These are phyloP conservation scores for Pissodes strobi DNA, from an alignment of 1,140 invertebrate species.

Conservation along the genomic window DNA sequence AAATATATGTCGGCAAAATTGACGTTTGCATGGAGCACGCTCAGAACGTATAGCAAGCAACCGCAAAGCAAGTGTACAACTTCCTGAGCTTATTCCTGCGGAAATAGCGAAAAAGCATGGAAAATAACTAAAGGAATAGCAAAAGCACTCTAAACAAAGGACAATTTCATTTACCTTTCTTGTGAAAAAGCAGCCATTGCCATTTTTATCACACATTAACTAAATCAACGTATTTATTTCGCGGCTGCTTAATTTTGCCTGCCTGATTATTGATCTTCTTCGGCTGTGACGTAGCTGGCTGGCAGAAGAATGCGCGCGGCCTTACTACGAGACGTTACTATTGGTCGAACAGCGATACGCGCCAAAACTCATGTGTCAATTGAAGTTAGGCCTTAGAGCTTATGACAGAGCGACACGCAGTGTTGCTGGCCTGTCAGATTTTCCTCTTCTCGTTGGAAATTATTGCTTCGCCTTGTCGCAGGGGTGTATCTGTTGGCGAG, in stretches of 20 bases:
- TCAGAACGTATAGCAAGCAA: constrained; percentile 7
- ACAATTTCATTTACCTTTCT: constrained; percentile 63
- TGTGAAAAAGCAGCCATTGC: constrained; percentile 69
- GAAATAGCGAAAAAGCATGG: neutral
- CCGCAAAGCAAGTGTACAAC: constrained; percentile 8
- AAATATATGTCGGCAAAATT: constrained; percentile 18
- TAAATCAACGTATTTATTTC: constrained; percentile 58
- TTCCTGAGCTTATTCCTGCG: neutral
- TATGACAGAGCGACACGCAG: neutral
- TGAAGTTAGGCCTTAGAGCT: constrained; percentile 21
- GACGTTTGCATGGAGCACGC: constrained; percentile 26
- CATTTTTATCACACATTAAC: constrained; percentile 72
- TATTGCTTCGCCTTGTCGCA: too few species aligned
- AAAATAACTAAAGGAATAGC: neutral
- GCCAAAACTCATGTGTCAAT: constrained; percentile 48
- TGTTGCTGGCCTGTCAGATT: constrained; percentile 4
- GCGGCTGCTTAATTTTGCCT: constrained; percentile 51
- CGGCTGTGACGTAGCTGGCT: constrained; percentile 43
- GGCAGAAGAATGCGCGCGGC: constrained; percentile 36
- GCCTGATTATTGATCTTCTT: constrained; percentile 50
- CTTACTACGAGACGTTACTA: constrained; percentile 22
- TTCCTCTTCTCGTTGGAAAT: neutral
- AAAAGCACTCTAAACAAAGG: constrained; percentile 5
- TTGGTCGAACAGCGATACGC: constrained; percentile 46
- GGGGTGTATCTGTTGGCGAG: too few species aligned